These are phyloP conservation scores for Drosophila athabasca DNA, from an alignment of 1,140 invertebrate genomes.

Conservation along the genomic window DNA sequence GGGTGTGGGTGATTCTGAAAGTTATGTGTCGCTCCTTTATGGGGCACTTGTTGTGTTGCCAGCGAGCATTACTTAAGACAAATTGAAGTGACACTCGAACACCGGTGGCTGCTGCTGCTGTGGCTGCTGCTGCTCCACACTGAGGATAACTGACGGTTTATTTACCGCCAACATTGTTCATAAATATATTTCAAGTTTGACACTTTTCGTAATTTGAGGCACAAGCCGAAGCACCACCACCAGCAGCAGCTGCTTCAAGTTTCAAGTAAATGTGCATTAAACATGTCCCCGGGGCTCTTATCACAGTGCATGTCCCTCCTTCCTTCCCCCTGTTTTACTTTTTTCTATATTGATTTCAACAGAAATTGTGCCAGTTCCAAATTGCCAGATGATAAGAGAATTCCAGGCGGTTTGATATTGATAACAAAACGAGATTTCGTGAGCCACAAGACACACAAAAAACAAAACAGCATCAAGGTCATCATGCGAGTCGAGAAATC, in stretches of 20 bases:
- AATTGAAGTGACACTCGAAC: constrained; percentile 61
- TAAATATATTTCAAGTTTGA: constrained; percentile 55
- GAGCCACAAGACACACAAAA: constrained; percentile 9
- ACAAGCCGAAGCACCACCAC: too few relatives aligned
- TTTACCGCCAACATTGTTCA: constrained; percentile 41
- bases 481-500: constrained; percentile 11
- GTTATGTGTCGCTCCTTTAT: constrained; percentile 55
- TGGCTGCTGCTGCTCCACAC: not conserved
- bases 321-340: not conserved
- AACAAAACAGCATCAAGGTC: constrained; percentile 27
- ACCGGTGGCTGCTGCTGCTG: constrained; percentile 20
- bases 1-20: not conserved
- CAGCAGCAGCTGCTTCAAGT: constrained; percentile 26
- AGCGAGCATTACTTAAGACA: constrained; percentile 58
- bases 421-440: constrained; percentile 20
- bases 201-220: constrained; percentile 34
- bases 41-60: constrained; percentile 75
- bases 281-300: constrained; percentile 16
- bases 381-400: constrained; percentile 28
- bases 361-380: constrained; percentile 40
- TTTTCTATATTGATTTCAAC: constrained; percentile 28
- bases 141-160: constrained; percentile 21
- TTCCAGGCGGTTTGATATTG: constrained; percentile 22
- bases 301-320: constrained; percentile 22
- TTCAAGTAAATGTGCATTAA: constrained; percentile 25